These are phyloP conservation scores for Allolobophora icterica DNA, from an alignment of 2,888 invertebrate species.

Conservation along the genomic window DNA sequence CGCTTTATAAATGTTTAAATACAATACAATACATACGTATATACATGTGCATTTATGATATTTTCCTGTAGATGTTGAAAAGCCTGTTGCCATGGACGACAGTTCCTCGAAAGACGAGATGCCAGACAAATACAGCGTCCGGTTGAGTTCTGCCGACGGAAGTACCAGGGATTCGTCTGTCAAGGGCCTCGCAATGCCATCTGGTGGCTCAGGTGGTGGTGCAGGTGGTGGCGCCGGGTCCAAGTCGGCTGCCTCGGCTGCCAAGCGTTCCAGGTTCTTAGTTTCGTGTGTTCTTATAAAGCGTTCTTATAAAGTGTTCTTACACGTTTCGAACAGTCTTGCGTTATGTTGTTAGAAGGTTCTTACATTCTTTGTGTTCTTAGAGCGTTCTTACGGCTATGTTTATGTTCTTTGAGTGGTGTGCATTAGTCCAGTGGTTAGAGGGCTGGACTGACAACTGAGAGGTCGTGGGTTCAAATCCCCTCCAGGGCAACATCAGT, in stretches of 20 bases:
- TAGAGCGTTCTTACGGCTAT: too few relatives aligned
- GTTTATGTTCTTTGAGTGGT: too few relatives aligned
- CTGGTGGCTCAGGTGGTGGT: not conserved
- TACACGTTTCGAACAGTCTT: not conserved
- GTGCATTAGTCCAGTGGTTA: too few relatives aligned
- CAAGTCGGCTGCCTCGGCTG: not conserved
- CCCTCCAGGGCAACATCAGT: too few relatives aligned
- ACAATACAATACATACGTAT: too few relatives aligned
- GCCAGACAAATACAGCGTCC: conserved; percentile 14
- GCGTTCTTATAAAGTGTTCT: too few relatives aligned
- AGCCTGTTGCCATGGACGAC: not conserved
- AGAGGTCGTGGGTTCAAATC: too few relatives aligned
- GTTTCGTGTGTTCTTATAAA: not conserved
- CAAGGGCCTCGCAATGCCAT: conserved; percentile 17
- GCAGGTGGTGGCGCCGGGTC: not conserved
- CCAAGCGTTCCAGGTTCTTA: conserved; percentile 32
- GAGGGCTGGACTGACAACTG: too few relatives aligned
- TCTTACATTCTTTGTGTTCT: too few relatives aligned
- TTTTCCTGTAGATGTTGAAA: not conserved
- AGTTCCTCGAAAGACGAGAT: not conserved
- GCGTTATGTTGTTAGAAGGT: not conserved
- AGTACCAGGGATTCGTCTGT: conserved; percentile 14
- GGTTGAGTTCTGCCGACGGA: conserved; percentile 27
- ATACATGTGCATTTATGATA: too few relatives aligned
- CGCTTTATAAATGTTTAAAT: too few relatives aligned